A percentile compares a stretch with the other conserved stretches of the same genome.
Conservation (phyloP, 2,888 invertebrate genomes). For the Ectropis crepuscularia region DNA sequence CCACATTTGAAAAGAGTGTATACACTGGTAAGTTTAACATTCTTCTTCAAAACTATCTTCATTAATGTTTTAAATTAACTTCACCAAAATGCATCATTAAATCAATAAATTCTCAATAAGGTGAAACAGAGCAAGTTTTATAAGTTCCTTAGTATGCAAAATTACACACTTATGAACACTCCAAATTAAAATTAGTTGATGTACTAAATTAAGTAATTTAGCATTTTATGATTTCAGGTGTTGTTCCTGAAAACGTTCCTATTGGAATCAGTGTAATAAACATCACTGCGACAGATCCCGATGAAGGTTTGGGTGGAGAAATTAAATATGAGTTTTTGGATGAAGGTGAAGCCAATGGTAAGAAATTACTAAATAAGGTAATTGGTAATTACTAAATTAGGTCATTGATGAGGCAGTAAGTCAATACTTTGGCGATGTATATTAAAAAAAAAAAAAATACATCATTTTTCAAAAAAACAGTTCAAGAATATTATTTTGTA, state of each 20-base stretch:
- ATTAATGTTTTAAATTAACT: too few species aligned
- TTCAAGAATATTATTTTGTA: too few species aligned
- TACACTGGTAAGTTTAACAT: conserved; percentile 80
- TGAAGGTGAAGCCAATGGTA: conserved; percentile 89
- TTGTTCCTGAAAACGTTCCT: conserved; percentile 91
- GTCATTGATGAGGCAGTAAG: not conserved
- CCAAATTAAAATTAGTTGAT: too few species aligned
- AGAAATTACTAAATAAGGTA: conserved; percentile 30
- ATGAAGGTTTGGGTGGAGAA: conserved; percentile 89
- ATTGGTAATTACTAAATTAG: too few species aligned
- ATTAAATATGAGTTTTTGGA: conserved; percentile 90
- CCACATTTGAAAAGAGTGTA: conserved; percentile 86
- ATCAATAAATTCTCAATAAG: not conserved
- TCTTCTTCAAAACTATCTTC: too few species aligned
- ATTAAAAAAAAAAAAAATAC: too few species aligned
- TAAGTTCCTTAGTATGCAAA: too few species aligned
- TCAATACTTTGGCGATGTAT: not conserved
- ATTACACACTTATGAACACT: too few species aligned
- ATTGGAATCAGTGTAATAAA: conserved; percentile 87
- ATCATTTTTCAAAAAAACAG: too few species aligned
- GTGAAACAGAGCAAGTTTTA: not conserved
- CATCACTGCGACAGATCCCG: conserved; percentile 90
- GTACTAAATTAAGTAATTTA: not conserved
- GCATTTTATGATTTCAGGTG: conserved; percentile 75
- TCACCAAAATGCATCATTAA: too few species aligned